phyloP scores from a whole-genome alignment of 2,797 vertebrate genomes.

The Oreochromis mossambicus region DNA sequence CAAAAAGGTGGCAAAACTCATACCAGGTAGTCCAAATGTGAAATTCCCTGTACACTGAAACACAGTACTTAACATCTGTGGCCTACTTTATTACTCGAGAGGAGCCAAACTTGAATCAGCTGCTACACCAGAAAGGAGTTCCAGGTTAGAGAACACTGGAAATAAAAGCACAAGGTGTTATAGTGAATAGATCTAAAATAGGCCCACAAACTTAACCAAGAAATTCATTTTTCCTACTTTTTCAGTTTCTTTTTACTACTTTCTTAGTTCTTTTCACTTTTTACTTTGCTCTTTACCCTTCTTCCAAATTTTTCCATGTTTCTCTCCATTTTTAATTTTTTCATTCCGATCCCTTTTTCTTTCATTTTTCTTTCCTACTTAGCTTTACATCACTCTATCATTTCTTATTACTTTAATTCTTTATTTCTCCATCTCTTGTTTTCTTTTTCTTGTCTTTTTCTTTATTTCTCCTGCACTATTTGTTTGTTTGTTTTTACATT shows the following conservation, averaged over 20 bases:
- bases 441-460: not conserved
- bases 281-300: not conserved
- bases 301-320: not conserved
- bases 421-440: not conserved
- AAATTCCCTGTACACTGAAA: not conserved
- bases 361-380: not conserved
- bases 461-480: not conserved
- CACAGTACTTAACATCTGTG: not conserved
- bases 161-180: not conserved
- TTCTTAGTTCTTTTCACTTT: not conserved
- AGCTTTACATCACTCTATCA: not conserved
- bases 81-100: not conserved
- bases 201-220: not conserved
- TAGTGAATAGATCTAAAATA: not conserved
- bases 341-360: not conserved
- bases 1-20: not conserved
- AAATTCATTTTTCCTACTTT: not conserved
- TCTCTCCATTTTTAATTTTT: not conserved
- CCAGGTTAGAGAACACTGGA: not conserved
- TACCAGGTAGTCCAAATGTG: not conserved
- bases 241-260: not conserved
- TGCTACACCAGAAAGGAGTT: not conserved
- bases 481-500: not conserved
- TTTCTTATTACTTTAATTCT: not conserved
- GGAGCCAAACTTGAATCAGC: not conserved